Percentiles rank a stretch among this genome's conserved stretches.
Evolutionary conservation across 2,888 invertebrate species (phyloP).

Genomic region (Himalopsyche japonica): DNA sequence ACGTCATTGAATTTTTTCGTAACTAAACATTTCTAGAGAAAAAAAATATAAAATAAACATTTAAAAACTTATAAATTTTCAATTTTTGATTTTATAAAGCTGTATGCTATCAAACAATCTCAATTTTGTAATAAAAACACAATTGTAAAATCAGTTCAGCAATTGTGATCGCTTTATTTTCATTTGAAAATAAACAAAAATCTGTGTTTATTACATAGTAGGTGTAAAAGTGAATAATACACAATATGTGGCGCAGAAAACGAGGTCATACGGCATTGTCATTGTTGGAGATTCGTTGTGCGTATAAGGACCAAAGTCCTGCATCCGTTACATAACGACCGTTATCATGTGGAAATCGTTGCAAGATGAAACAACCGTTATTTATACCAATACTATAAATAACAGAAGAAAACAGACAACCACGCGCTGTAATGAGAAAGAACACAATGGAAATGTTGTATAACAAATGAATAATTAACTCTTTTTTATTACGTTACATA

Average conservation of each 20-base stretch:
- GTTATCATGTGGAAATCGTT: slow-evolving; percentile 10
- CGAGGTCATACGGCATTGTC: slow-evolving; percentile 17
- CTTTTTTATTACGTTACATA: background rate
- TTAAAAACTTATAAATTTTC: too few species aligned
- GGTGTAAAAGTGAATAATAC: slow-evolving; percentile 4
- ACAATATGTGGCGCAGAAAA: slow-evolving; percentile 18
- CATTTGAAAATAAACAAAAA: background rate
- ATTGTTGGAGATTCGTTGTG: slow-evolving; percentile 6
- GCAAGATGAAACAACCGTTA: background rate
- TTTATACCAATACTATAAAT: background rate
- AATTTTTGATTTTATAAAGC: too few species aligned
- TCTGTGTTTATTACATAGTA: background rate
- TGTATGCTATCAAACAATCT: too few species aligned
- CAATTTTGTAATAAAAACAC: too few species aligned
- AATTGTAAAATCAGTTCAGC: too few species aligned
- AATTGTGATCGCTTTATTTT: too few species aligned
- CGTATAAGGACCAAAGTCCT: slow-evolving; percentile 23
- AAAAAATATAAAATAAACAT: too few species aligned
- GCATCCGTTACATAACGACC: slow-evolving; percentile 34
- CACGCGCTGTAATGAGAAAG: background rate
- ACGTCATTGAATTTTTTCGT: too few species aligned
- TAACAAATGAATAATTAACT: background rate
- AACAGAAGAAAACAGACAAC: background rate
- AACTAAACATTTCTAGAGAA: too few species aligned
- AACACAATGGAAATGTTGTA: background rate